Conservation (phyloP, 2,888 invertebrate genomes). For the Junonia oenone region DNA sequence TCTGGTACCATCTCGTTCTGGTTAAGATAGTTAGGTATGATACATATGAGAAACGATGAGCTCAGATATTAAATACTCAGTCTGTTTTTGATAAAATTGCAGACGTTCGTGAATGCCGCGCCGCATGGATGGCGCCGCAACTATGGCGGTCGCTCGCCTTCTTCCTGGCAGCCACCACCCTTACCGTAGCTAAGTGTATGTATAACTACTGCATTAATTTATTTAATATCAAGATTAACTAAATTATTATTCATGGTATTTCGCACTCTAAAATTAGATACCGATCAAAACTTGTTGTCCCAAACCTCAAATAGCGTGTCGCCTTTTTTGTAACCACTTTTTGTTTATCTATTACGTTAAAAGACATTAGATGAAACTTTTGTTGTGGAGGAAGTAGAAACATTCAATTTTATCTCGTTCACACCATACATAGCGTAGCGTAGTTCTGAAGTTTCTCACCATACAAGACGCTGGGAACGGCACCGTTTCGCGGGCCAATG, state of each 20-base stretch:
- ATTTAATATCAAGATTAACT: slow-evolving; percentile 7
- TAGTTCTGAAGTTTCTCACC: slow-evolving; percentile 54
- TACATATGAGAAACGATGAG: too few species aligned
- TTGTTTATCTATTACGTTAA: too few species aligned
- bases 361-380: too few species aligned
- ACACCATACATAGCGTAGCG: slow-evolving; percentile 7
- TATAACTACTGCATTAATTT: slow-evolving; percentile 27
- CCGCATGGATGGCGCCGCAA: slow-evolving; percentile 77
- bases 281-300: too few species aligned
- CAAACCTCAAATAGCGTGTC: too few species aligned
- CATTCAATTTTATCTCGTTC: slow-evolving; percentile 7
- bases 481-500: slow-evolving; percentile 57
- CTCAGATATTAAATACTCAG: not conserved
- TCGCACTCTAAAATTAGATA: too few species aligned
- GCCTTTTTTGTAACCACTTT: too few species aligned
- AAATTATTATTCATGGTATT: too few species aligned
- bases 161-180: slow-evolving; percentile 51
- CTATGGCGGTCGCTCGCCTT: slow-evolving; percentile 68
- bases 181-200: slow-evolving; percentile 69
- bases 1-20: too few species aligned
- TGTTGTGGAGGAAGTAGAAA: slow-evolving; percentile 9
- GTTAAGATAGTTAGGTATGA: too few species aligned
- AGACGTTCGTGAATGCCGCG: slow-evolving; percentile 69
- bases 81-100: slow-evolving; percentile 26
- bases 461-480: slow-evolving; percentile 52